Evolutionary conservation across 2,888 invertebrate genomes (phyloP).

Genomic region (Pachliopta kotzebuea): DNA sequence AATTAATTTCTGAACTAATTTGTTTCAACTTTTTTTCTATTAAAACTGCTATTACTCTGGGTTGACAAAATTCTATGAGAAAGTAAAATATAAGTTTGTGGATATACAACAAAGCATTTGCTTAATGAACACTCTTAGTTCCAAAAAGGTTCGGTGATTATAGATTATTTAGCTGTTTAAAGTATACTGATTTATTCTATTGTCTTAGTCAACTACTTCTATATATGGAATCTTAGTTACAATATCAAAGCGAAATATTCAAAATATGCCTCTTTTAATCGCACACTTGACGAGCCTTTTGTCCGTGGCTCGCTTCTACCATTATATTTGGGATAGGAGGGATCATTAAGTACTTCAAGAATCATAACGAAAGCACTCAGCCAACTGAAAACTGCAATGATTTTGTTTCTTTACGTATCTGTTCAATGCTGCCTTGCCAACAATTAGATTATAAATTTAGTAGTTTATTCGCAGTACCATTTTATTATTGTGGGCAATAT

Average conservation of each 20-base stretch:
- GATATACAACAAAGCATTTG: too few relatives aligned
- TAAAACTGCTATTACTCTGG: too few relatives aligned
- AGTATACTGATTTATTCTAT: neutral
- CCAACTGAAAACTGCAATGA: constrained; percentile 21
- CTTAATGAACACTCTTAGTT: too few relatives aligned
- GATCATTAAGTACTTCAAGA: constrained; percentile 23
- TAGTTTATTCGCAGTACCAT: too few relatives aligned
- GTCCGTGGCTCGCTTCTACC: constrained; percentile 26
- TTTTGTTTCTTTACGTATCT: constrained; percentile 13
- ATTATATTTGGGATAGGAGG: constrained; percentile 32
- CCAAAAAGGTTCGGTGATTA: too few relatives aligned
- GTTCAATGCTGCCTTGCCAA: too few relatives aligned
- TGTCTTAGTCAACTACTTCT: neutral
- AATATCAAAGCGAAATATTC: constrained; percentile 3
- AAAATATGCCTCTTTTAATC: constrained; percentile 4
- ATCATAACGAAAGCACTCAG: constrained; percentile 31
- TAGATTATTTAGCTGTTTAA: neutral
- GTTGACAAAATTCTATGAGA: too few relatives aligned
- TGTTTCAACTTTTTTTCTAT: too few relatives aligned
- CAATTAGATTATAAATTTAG: too few relatives aligned
- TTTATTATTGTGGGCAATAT: too few relatives aligned
- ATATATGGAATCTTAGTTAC: neutral
- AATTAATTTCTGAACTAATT: too few relatives aligned
- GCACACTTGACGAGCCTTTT: constrained; percentile 30
- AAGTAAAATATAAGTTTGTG: too few relatives aligned